Evolutionary conservation across 2,113 vertebrate species (phyloP), one percentile per base, ranked within the genome.

Genomic region (Clarias macrocephalus): DNA sequence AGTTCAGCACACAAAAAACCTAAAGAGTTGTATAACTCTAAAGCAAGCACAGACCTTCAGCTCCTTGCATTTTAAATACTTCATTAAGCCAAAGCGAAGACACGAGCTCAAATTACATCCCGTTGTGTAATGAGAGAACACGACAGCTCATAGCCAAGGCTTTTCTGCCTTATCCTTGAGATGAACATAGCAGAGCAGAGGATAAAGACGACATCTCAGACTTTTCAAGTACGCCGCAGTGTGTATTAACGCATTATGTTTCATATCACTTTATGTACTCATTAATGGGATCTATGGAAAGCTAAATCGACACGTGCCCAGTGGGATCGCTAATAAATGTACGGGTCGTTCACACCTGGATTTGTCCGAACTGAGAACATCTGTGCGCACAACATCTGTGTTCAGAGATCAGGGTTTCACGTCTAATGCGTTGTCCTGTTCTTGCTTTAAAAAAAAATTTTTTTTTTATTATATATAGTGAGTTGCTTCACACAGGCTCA

Each of bases 371-470:
- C 57, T 25, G 19, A 4, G 30, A 81, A 60, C 79, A 81, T 81
- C 79, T 81, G 11, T 33, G 7, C 7, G 7, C 5, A 8, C 62
- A 84, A 57, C 62, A 23, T 63, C 77, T 83, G n/a, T 7, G 33
- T 52, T 37, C 60, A n/a, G 65, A 89, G 28, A 21, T 87, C 8
- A 28, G 3, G 59, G 48, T 76, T 65, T 89, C 12, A 30, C 30
- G 56, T 28, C 37, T 72, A 18, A 65, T 85, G 18, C 48, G 60
- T 68, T 87, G 82, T 77, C 56, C n/a, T 60, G 21, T 62, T 82
- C 33, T 54, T 18, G 0, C 10, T 28, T n/a, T n/a, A n/a, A n/a
- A n/a, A n/a, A n/a, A n/a, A n/a, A n/a, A n/a, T n/a, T n/a, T n/a
- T 21, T 59, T 68, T 83, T 13, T 59, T 83, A 68, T 30, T 48